Evolutionary conservation across 1,140 invertebrate species (phyloP).

Genomic region (Caenorhabditis remanei): DNA sequence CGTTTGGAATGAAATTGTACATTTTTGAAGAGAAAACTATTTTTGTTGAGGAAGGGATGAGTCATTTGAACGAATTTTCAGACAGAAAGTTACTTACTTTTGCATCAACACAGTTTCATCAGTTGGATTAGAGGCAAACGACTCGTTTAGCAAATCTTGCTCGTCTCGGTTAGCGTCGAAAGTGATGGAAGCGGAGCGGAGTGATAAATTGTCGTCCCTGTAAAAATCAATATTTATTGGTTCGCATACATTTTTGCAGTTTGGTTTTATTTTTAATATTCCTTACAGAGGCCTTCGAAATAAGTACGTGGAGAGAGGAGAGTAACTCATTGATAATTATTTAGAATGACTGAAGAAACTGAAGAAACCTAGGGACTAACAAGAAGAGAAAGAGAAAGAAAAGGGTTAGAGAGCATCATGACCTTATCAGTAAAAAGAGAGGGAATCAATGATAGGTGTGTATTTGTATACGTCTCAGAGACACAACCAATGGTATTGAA

Average conservation of each 20-base stretch:
- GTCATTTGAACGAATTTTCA: neutral
- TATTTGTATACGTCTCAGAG: slow-evolving; percentile 51
- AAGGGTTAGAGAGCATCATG: slow-evolving; percentile 54
- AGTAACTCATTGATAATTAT: slow-evolving; percentile 22
- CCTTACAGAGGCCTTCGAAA: slow-evolving; percentile 18
- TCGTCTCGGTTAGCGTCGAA: slow-evolving; percentile 37
- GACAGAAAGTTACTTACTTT: neutral
- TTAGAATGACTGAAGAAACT: neutral
- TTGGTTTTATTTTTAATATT: neutral
- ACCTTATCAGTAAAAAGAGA: slow-evolving; percentile 21
- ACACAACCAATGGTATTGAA: slow-evolving; percentile 23
- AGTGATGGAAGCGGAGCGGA: slow-evolving; percentile 42
- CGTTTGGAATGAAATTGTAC: neutral
- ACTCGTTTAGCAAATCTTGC: slow-evolving; percentile 44
- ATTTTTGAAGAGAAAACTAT: neutral
- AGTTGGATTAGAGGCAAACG: slow-evolving; percentile 33
- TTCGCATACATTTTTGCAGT: neutral
- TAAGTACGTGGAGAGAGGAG: slow-evolving; percentile 22
- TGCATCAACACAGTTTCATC: slow-evolving; percentile 47
- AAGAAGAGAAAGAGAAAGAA: neutral
- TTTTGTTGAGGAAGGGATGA: neutral
- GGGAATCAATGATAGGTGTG: neutral
- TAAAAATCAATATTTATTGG: neutral
- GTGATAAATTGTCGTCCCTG: slow-evolving; percentile 42
- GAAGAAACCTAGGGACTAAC: too few relatives aligned